A percentile compares a stretch with the other conserved stretches of the same genome.
Conservation (phyloP, 1,140 invertebrate species). For the Chlorops oryzae region DNA sequence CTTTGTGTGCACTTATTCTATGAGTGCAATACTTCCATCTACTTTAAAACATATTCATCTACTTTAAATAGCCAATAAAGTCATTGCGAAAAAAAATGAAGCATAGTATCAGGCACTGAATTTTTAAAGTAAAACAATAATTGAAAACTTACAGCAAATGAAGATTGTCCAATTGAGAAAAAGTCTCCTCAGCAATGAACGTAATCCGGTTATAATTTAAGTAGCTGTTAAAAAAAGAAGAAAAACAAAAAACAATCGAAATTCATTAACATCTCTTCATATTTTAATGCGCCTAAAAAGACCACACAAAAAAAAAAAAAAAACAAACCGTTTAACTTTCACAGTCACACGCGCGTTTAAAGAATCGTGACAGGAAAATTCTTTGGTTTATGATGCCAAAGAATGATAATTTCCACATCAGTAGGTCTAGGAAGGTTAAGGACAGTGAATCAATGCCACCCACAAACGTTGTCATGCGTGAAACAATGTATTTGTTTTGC, state of each 20-base stretch:
- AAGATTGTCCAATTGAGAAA: conserved; percentile 47
- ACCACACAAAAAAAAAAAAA: conserved; percentile 12
- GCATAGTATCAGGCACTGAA: too few species aligned
- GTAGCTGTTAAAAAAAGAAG: conserved; percentile 40
- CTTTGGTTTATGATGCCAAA: background rate
- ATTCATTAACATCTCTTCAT: too few species aligned
- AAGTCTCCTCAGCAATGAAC: conserved; percentile 47
- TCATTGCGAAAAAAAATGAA: too few species aligned
- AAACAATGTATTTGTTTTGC: too few species aligned
- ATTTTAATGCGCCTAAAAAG: conserved; percentile 15
- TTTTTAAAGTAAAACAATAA: background rate
- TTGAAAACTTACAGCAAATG: conserved; percentile 51
- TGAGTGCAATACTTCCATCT: too few species aligned
- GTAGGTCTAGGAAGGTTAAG: too few species aligned
- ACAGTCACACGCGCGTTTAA: background rate
- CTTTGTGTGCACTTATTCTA: too few species aligned
- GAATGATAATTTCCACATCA: background rate
- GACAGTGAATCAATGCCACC: background rate
- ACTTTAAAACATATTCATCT: too few species aligned
- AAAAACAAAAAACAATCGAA: conserved; percentile 7
- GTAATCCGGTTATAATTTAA: conserved; percentile 50
- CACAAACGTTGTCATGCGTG: background rate
- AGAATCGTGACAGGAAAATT: background rate
- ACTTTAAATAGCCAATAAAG: too few species aligned
- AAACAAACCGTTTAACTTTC: background rate